Evolutionary conservation across 1,140 invertebrate species (phyloP), one percentile per base, ranked within the genome.

Genomic region (Drosophila yakuba): DNA sequence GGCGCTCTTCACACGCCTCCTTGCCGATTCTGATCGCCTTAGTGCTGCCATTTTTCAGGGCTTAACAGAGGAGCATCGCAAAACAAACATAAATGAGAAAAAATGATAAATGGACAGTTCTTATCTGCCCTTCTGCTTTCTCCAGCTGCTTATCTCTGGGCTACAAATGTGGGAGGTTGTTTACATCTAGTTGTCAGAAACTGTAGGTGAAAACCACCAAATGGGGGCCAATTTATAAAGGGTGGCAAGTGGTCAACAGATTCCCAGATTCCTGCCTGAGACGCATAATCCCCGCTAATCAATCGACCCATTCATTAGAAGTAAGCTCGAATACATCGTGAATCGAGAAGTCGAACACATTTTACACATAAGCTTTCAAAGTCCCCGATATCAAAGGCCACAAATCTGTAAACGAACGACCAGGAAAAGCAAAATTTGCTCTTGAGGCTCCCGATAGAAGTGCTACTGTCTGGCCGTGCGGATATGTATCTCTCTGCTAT

Each of bases 41-140:
- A 20, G 12, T 36, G 15, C 39, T 43, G 43, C 50, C 36, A 76
- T 62, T 74, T 79, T 47, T 25, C 59, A 58, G 50, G 60, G 51
- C 69, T 76, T 59, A 79, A 61, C 48, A 50, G 12, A 52, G 39
- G 25, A 39, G 63, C 32, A 25, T 28, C 23, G 17, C 15, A 15
- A 12, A 17, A 28, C 7, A 64, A 60, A 23, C 45, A 43, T 38
- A 63, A 44, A 15, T 17, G 39, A 14, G 47, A 41, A 58, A 69
- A 71, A 15, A 71, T 80, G 76, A 77, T 83, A 83, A 89, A 88
- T 89, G 83, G 79, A 89, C 83, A 89, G 84, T 52, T 89, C 71
- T 83, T 89, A 88, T 88, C 80, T 66, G 68, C 77, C 55, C 81
- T 83, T 86, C 72, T 73, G 60, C 39, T 45, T 67, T 55, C 45